Conservation (phyloP, 2,113 vertebrate species). For the Ranitomeya variabilis region DNA sequence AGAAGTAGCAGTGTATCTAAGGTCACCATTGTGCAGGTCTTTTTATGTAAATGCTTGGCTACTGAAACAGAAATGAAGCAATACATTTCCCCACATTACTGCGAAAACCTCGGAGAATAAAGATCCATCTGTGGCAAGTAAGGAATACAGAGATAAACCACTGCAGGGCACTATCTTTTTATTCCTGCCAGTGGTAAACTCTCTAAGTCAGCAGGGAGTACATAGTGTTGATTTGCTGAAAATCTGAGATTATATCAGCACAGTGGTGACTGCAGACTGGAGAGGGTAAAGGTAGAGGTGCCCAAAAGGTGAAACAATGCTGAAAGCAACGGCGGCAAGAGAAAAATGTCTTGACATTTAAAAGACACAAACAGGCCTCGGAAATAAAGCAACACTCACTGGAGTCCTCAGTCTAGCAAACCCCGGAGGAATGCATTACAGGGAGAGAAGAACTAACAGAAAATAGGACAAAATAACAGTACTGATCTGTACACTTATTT, state of each 20-base stretch:
- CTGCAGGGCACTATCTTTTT: constrained; percentile 58
- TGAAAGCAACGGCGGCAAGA: constrained; percentile 53
- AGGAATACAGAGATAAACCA: constrained; percentile 55
- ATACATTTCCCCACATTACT: constrained; percentile 44
- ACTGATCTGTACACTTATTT: constrained; percentile 8
- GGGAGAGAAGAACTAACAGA: constrained; percentile 12
- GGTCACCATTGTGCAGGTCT: constrained; percentile 24
- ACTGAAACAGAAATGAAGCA: constrained; percentile 39
- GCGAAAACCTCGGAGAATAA: constrained; percentile 50
- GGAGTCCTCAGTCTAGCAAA: constrained; percentile 33
- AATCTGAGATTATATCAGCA: constrained; percentile 58
- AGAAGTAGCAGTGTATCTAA: neutral
- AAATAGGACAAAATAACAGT: constrained; percentile 12
- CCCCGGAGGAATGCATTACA: neutral
- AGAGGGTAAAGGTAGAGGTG: constrained; percentile 57
- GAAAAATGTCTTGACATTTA: constrained; percentile 58
- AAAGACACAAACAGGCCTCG: constrained; percentile 48
- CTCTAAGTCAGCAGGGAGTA: constrained; percentile 55
- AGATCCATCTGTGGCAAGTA: constrained; percentile 49
- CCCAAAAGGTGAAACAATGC: constrained; percentile 56
- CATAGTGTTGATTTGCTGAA: constrained; percentile 59
- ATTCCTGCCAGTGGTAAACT: constrained; percentile 57
- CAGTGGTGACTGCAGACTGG: constrained; percentile 57
- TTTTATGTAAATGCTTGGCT: constrained; percentile 39
- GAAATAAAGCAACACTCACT: constrained; percentile 46